phyloP scores from a whole-genome alignment of 2,113 vertebrate genomes.

The Progne subis region DNA sequence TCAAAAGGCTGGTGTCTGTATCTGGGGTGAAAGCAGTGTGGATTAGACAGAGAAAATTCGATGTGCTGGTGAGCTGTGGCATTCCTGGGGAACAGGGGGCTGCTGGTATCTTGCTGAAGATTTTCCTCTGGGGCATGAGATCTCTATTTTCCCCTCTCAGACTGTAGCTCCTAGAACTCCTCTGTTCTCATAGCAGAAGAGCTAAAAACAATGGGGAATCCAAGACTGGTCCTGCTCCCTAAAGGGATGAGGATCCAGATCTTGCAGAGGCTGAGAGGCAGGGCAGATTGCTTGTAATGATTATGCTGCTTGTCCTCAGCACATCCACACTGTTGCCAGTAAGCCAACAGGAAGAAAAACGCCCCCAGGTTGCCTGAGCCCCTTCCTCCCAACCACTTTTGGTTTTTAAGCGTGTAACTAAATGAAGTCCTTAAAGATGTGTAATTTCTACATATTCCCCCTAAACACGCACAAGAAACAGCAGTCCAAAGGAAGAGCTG shows the following conservation, averaged over 20 bases:
- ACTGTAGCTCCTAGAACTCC: background rate
- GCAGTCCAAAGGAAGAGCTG: background rate
- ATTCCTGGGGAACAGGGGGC: background rate
- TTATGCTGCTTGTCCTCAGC: background rate
- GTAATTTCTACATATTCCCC: background rate
- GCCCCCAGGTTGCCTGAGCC: background rate
- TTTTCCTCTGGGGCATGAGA: background rate
- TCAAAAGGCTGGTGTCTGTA: background rate
- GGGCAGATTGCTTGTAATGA: background rate
- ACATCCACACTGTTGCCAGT: background rate
- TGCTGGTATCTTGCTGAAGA: background rate
- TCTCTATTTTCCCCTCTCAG: background rate
- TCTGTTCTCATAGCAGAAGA: background rate
- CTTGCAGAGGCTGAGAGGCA: background rate
- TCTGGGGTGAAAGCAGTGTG: background rate
- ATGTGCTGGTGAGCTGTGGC: background rate
- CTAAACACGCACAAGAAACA: background rate
- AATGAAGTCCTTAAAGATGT: background rate
- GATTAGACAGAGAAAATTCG: background rate
- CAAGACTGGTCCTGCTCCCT: background rate
- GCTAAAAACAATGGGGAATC: background rate
- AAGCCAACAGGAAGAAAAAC: background rate
- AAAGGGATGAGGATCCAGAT: background rate
- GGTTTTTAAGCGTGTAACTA: background rate
- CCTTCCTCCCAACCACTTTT: background rate